phyloP scores from a whole-genome alignment of 2,888 invertebrate genomes.

The Idaea straminata region DNA sequence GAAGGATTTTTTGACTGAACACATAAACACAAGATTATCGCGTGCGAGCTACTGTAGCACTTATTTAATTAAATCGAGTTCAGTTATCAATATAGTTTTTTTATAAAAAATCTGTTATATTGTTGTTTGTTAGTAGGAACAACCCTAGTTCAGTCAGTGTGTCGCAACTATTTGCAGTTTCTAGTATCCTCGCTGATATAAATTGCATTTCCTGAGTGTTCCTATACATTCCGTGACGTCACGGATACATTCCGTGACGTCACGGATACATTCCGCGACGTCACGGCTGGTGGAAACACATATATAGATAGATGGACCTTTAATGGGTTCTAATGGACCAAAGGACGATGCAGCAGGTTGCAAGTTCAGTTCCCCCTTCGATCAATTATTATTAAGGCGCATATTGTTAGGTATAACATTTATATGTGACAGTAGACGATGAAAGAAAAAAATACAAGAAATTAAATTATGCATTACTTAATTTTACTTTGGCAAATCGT shows the following conservation, averaged over 20 bases:
- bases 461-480: no score
- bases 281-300: background rate
- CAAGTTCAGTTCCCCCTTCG: background rate
- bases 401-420: no score
- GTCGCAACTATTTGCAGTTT: constrained; percentile 4
- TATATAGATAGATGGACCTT: no score
- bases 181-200: background rate
- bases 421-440: no score
- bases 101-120: background rate
- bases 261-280: background rate
- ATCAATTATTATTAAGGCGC: background rate
- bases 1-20: no score
- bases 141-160: background rate
- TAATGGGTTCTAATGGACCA: no score
- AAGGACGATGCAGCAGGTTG: no score
- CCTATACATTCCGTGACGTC: background rate
- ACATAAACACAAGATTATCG: no score
- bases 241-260: background rate
- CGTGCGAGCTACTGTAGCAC: background rate
- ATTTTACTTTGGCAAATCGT: background rate
- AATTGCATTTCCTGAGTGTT: background rate
- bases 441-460: no score
- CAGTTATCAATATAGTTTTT: background rate
- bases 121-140: background rate
- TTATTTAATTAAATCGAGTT: background rate